Base-by-base conservation (phyloP, 2,113 vertebrate genomes). In the Dasyornis broadbenti region DNA sequence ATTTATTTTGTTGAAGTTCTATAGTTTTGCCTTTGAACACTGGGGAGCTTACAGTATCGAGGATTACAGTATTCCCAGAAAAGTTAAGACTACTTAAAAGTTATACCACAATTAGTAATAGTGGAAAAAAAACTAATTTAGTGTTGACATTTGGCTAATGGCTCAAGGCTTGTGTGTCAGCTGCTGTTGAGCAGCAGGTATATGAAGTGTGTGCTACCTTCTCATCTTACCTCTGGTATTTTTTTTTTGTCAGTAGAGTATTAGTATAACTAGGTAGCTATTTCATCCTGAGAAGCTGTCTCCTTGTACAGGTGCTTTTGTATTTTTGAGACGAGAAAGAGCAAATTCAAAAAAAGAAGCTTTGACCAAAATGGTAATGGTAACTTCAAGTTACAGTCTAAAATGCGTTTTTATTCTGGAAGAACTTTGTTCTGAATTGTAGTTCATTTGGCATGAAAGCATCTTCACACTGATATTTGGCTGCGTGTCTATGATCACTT, bases 311-410 rank as follows among this genome's bases (percentile, higher is more conserved):
- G 89, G 84, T 97, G 84, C 65, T 82, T 97, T 95, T 97, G 92
- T 95, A 91, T 94, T 97, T 96, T 97, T 97, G 89, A 96, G 72
- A 70, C 2, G 1, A 96, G 84, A 97, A 95, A 94, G 86, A 96
- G 54, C 92, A 95, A 94, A 96, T 90, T 70, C 89, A 95, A 94
- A 96, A 94, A 95, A 92, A 68, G 72, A 82, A 95, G 87, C 93
- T 70, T 91, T 96, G 94, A 78, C 88, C 81, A 90, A 92, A 96
- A 96, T 96, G 94, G 95, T 96, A 95, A 95, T 96, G 97, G 52
- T 44, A 86, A 60, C 80, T 97, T 95, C 75, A 79, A 87, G 72
- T 96, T 89, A 86, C 71, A 86, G 86, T 88, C 50, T 94, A 52
- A 94, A 94, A 70, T 35, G 8, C 94, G n/a, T 6, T 85, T 82